phyloP scores from a whole-genome alignment of 2,888 invertebrate genomes.

The Eupithecia subfuscata region DNA sequence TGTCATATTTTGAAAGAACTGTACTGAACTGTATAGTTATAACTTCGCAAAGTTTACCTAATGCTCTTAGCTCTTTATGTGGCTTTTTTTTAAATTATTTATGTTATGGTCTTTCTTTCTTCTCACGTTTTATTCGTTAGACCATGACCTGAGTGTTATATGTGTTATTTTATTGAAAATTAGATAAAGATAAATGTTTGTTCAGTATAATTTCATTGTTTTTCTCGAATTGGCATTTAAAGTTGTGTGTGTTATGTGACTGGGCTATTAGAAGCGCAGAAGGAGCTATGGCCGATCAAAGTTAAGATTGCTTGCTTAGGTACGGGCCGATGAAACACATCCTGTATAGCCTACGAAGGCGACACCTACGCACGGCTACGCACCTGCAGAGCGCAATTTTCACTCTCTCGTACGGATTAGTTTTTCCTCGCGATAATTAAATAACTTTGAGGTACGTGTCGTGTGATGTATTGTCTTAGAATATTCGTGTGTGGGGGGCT shows the following conservation, averaged over 20 bases:
- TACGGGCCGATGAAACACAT: conserved; percentile 38
- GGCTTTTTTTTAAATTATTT: neutral
- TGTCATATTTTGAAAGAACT: neutral
- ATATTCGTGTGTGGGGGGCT: conserved; percentile 37
- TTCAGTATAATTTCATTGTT: neutral
- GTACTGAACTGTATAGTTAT: neutral
- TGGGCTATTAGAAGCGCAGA: neutral
- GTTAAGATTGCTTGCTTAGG: neutral
- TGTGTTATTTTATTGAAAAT: neutral
- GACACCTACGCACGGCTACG: conserved; percentile 42
- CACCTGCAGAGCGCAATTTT: conserved; percentile 79
- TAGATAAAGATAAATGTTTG: neutral
- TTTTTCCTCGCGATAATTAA: conserved; percentile 83
- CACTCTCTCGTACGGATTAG: conserved; percentile 77
- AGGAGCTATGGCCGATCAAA: neutral
- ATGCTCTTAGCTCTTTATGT: neutral
- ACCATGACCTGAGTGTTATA: neutral
- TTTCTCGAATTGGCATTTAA: neutral
- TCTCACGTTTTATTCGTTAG: neutral
- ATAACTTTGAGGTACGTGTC: conserved; percentile 81
- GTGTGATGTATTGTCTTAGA: conserved; percentile 75
- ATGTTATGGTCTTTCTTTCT: neutral
- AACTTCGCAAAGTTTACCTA: neutral
- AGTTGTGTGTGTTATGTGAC: neutral
- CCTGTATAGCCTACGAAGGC: conserved; percentile 61